Evolutionary conservation across 2,797 vertebrate genomes (phyloP).

Genomic region (Acrocephalus scirpaceus): DNA sequence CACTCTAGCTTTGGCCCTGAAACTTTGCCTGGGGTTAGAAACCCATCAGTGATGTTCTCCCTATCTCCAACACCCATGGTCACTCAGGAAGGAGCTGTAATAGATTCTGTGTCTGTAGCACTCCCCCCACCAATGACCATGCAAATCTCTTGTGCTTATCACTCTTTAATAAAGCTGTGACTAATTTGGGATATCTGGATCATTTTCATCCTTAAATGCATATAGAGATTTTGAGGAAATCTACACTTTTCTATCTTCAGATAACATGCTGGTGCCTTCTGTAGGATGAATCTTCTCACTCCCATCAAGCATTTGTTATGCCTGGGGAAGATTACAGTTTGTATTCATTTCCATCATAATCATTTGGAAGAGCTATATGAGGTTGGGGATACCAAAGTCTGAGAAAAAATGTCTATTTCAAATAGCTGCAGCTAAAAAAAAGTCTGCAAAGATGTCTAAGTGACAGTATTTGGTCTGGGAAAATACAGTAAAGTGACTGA

Average conservation of each 20-base stretch:
- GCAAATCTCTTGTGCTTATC: neutral
- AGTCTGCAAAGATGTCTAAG: neutral
- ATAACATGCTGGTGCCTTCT: neutral
- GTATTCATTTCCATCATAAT: neutral
- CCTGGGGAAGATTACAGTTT: neutral
- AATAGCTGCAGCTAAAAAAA: neutral
- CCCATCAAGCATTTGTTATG: conserved; percentile 11
- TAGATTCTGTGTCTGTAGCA: neutral
- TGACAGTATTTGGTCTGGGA: neutral
- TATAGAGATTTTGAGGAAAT: neutral
- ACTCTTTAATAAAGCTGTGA: neutral
- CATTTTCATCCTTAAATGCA: neutral
- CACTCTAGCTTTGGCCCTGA: neutral
- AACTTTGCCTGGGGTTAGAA: neutral
- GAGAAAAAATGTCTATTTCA: neutral
- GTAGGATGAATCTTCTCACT: neutral
- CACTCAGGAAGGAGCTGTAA: neutral
- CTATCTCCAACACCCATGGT: neutral
- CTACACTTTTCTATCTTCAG: neutral
- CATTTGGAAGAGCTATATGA: conserved; percentile 18
- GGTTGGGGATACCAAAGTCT: neutral
- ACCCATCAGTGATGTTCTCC: neutral
- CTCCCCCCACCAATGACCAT: neutral
- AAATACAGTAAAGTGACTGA: neutral
- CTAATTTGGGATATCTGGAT: neutral